These are phyloP conservation scores for Heliconius melpomene DNA, from an alignment of 1,140 invertebrate species.

Conservation along the genomic window DNA sequence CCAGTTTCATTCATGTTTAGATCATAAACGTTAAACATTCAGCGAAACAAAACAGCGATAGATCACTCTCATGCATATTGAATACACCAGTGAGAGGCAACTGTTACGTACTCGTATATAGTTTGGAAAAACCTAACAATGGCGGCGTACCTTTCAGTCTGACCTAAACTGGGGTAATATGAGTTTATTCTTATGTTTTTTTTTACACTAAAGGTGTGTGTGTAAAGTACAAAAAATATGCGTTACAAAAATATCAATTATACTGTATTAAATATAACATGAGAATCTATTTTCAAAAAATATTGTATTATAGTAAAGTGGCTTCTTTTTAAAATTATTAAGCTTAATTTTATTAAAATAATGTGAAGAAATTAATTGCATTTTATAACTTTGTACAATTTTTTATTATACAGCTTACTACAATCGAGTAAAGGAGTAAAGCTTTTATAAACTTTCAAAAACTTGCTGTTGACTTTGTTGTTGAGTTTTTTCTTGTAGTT, in stretches of 20 bases:
- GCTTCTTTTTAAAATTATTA: too few species aligned
- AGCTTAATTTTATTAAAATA: too few species aligned
- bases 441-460: not conserved
- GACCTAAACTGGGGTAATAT: too few species aligned
- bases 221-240: too few species aligned
- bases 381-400: too few species aligned
- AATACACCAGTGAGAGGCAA: not conserved
- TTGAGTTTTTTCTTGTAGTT: not conserved
- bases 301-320: too few species aligned
- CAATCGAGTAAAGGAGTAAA: not conserved
- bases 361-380: too few species aligned
- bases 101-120: not conserved
- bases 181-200: too few species aligned
- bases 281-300: too few species aligned
- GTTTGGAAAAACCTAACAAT: not conserved
- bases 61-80: conserved; percentile 14
- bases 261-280: too few species aligned
- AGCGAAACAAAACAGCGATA: conserved; percentile 10
- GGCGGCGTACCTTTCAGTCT: not conserved
- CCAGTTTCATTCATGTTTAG: not conserved
- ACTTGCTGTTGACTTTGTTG: not conserved
- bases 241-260: too few species aligned
- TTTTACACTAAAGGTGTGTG: too few species aligned
- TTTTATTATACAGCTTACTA: not conserved
- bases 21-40: conserved; percentile 14